Percentiles rank a stretch among this genome's conserved stretches.
Conservation (phyloP, 2,113 vertebrate genomes). For the Felis chaus region DNA sequence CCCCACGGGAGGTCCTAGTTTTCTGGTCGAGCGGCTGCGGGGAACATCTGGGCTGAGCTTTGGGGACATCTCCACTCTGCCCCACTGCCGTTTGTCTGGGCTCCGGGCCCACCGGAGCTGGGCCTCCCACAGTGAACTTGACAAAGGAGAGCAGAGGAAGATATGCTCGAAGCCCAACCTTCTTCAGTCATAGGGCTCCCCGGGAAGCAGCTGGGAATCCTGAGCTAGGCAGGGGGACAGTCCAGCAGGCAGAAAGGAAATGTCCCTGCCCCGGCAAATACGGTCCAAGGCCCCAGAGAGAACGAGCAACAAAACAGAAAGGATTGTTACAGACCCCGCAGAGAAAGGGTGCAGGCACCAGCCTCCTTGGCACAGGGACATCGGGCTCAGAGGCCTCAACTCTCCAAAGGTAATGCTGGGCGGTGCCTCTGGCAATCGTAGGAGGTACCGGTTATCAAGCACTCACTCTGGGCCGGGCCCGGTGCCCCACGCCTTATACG, state of each 20-base stretch:
- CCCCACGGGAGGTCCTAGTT: neutral
- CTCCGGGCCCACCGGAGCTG: neutral
- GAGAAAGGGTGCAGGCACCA: neutral
- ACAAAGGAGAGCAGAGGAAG: constrained; percentile 11
- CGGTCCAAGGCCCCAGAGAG: neutral
- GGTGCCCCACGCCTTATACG: neutral
- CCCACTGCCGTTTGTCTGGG: neutral
- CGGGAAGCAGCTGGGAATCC: neutral
- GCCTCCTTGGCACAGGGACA: neutral
- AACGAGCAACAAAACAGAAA: neutral
- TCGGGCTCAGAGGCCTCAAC: neutral
- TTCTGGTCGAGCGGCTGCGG: neutral
- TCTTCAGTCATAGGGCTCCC: neutral
- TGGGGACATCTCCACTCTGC: neutral
- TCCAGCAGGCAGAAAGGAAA: neutral
- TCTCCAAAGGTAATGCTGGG: neutral
- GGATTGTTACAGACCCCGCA: neutral
- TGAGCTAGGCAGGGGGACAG: neutral
- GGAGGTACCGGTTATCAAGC: neutral
- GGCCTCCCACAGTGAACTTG: neutral
- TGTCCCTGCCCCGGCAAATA: neutral
- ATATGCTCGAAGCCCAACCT: neutral
- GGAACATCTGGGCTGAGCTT: neutral
- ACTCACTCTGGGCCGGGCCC: neutral
- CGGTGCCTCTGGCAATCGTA: neutral